Conservation (phyloP, 1,140 invertebrate genomes). For the Melipona quadrifasciata region DNA sequence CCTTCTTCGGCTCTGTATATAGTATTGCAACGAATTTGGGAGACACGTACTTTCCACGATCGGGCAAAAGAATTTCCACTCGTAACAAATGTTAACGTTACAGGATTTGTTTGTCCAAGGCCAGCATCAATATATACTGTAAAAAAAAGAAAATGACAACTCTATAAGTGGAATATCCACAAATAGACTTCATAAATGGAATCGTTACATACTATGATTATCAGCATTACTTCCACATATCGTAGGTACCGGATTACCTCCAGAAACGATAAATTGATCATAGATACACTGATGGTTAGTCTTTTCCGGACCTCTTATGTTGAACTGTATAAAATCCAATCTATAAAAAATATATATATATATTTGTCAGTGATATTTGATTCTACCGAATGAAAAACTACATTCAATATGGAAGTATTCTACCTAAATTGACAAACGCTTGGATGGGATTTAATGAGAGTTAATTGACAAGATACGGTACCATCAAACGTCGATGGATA, state of each 20-base stretch:
- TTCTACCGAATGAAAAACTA: too few species aligned
- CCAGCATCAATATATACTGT: slow-evolving; percentile 93
- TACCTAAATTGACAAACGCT: slow-evolving; percentile 92
- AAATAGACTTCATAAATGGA: neutral
- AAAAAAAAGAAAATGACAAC: neutral
- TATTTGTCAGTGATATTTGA: neutral
- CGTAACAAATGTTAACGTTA: slow-evolving; percentile 90
- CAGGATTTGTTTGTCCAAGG: slow-evolving; percentile 87
- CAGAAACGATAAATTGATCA: slow-evolving; percentile 92
- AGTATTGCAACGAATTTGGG: slow-evolving; percentile 90
- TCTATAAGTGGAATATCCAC: neutral
- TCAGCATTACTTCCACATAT: slow-evolving; percentile 92
- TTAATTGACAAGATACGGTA: slow-evolving; percentile 91
- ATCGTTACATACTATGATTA: slow-evolving; percentile 87
- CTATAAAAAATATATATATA: slow-evolving; percentile 77
- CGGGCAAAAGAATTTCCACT: slow-evolving; percentile 88
- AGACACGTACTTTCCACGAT: slow-evolving; percentile 90
- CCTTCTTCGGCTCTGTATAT: slow-evolving; percentile 91
- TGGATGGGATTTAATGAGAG: slow-evolving; percentile 87
- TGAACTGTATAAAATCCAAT: slow-evolving; percentile 91
- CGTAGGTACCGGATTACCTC: slow-evolving; percentile 89
- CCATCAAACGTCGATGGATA: slow-evolving; percentile 89
- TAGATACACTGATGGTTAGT: slow-evolving; percentile 90
- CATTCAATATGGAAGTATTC: neutral
- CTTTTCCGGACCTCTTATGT: slow-evolving; percentile 87